These are phyloP conservation scores for Sinelater perroti DNA, from an alignment of 2,888 invertebrate genomes.

Conservation along the genomic window DNA sequence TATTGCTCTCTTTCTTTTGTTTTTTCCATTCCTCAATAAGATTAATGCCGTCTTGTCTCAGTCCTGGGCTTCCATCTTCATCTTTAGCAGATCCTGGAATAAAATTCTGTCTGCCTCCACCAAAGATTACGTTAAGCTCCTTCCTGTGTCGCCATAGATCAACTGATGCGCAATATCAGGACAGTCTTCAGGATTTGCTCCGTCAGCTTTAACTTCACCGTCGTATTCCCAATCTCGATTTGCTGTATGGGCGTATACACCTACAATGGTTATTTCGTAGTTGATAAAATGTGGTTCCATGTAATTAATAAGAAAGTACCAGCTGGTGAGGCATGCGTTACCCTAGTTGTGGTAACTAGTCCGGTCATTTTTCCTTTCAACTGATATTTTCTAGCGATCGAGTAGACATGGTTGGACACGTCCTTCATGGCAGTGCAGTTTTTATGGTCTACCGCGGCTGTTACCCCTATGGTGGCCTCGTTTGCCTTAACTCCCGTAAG, in stretches of 20 bases:
- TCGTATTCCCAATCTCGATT: constrained; percentile 80
- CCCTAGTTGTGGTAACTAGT: constrained; percentile 78
- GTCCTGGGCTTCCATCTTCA: constrained; percentile 57
- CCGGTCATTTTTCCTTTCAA: constrained; percentile 70
- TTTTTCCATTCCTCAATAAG: constrained; percentile 73
- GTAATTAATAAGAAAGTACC: no score
- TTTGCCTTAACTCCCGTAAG: constrained; percentile 82
- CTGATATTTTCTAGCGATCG: constrained; percentile 78
- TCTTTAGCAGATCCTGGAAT: constrained; percentile 60
- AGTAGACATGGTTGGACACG: constrained; percentile 67
- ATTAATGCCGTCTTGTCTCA: constrained; percentile 68
- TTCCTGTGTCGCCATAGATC: constrained; percentile 71
- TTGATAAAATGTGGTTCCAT: no score
- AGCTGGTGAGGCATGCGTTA: constrained; percentile 83
- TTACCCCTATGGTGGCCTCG: constrained; percentile 78
- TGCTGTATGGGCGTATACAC: constrained; percentile 76
- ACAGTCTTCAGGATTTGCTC: constrained; percentile 63
- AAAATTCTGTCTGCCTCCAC: constrained; percentile 77
- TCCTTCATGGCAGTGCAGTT: constrained; percentile 71
- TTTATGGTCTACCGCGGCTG: constrained; percentile 68
- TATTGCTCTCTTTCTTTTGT: constrained; percentile 60
- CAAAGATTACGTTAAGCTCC: constrained; percentile 78
- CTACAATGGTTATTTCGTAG: no score
- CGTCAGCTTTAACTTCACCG: constrained; percentile 54
- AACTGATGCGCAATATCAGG: constrained; percentile 80